Percentiles rank a stretch among this genome's conserved stretches.
Conservation (phyloP, 2,888 invertebrate genomes). For the Boloria selene region DNA sequence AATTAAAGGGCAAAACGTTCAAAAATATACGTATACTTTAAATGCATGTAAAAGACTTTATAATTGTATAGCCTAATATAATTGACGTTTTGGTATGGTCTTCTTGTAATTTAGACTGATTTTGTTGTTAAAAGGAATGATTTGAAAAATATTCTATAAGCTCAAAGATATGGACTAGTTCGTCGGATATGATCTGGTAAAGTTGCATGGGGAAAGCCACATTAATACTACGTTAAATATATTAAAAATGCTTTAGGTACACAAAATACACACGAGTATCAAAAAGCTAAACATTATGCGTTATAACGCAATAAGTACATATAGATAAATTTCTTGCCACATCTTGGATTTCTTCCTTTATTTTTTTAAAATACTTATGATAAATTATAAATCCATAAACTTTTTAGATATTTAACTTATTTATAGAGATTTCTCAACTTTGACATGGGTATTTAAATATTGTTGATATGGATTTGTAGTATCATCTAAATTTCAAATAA, state of each 20-base stretch:
- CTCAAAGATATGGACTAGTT: conserved; percentile 62
- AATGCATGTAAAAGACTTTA: conserved; percentile 52
- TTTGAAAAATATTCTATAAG: conserved; percentile 39
- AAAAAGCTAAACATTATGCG: conserved; percentile 42
- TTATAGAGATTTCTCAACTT: neutral
- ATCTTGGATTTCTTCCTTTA: conserved; percentile 27
- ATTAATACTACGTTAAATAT: conserved; percentile 17
- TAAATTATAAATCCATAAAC: conserved; percentile 1
- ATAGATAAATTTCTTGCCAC: conserved; percentile 26
- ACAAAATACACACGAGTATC: conserved; percentile 42
- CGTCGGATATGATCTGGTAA: conserved; percentile 50
- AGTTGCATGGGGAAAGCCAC: conserved; percentile 29
- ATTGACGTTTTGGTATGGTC: conserved; percentile 73
- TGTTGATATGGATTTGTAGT: no score
- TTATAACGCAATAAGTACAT: conserved; percentile 29
- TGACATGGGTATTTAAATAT: neutral
- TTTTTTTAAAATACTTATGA: neutral
- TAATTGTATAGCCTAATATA: conserved; percentile 61
- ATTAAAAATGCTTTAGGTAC: conserved; percentile 22
- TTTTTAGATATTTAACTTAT: neutral
- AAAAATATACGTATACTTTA: conserved; percentile 58
- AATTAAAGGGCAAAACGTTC: conserved; percentile 48
- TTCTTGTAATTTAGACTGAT: conserved; percentile 51
- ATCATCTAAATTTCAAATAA: no score
- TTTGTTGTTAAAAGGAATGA: conserved; percentile 22